Percentiles rank a stretch among this genome's conserved stretches.
These are phyloP conservation scores for Allygus modestus DNA, from an alignment of 2,888 invertebrate genomes.

Conservation along the genomic window DNA sequence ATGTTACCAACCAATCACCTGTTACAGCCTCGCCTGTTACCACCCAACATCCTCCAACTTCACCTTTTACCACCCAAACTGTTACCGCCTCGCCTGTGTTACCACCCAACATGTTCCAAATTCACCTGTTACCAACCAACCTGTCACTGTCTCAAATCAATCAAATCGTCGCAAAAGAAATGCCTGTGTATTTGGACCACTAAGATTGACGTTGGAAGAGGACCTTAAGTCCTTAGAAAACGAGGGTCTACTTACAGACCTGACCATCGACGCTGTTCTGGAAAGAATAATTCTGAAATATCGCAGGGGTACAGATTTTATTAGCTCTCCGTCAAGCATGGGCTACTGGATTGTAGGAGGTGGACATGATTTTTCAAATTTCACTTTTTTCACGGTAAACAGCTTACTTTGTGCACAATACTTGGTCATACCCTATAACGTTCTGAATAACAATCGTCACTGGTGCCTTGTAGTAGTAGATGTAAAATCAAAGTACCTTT, in stretches of 20 bases:
- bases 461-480: background rate
- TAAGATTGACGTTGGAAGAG: background rate
- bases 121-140: background rate
- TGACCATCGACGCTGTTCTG: background rate
- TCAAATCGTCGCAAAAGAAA: background rate
- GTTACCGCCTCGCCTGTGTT: background rate
- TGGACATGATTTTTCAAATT: background rate
- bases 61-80: background rate
- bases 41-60: background rate
- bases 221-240: background rate
- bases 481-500: background rate
- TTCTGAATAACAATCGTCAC: background rate
- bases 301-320: background rate
- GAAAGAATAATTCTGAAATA: background rate
- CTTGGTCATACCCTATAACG: background rate
- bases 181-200: background rate
- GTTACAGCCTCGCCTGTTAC: background rate
- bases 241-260: background rate
- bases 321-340: background rate
- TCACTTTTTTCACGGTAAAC: background rate
- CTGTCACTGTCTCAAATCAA: background rate
- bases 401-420: background rate
- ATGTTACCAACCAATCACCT: background rate
- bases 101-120: background rate
- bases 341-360: background rate